Percentiles rank a stretch among this genome's conserved stretches.
Evolutionary conservation across 2,888 invertebrate genomes (phyloP).

Genomic region (Acleris laterana): DNA sequence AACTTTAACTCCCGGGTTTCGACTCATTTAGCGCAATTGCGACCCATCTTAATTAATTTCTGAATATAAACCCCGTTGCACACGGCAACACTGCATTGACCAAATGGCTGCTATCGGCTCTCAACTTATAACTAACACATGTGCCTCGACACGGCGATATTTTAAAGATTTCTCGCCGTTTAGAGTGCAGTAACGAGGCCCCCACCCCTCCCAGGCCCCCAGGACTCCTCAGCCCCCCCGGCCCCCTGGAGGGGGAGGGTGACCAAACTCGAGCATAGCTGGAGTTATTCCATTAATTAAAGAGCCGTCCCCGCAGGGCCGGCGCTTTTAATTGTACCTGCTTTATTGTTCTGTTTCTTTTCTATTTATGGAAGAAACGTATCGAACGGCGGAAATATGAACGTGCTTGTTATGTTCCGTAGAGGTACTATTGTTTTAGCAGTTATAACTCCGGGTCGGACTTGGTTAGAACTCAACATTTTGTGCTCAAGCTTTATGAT

Average conservation of each 20-base stretch:
- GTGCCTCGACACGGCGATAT: conserved; percentile 54
- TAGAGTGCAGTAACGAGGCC: conserved; percentile 38
- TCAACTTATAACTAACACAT: conserved; percentile 49
- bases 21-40: too few species aligned
- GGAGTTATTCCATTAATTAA: conserved; percentile 83
- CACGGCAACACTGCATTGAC: conserved; percentile 10
- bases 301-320: conserved; percentile 52
- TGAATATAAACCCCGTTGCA: not conserved
- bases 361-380: conserved; percentile 7
- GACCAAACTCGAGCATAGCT: conserved; percentile 47
- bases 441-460: too few species aligned
- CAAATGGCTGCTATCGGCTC: conserved; percentile 15
- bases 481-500: too few species aligned
- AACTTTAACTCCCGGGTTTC: too few species aligned
- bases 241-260: conserved; percentile 40
- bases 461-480: not conserved
- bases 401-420: too few species aligned
- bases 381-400: conserved; percentile 3
- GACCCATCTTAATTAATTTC: too few species aligned
- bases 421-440: too few species aligned
- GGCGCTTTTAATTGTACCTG: conserved; percentile 40
- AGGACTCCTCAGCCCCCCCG: not conserved
- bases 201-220: conserved; percentile 5
- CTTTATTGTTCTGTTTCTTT: conserved; percentile 34
- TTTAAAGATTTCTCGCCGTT: conserved; percentile 56